A percentile compares a stretch with the other conserved stretches of the same genome.
These are phyloP conservation scores for Cydia pomonella DNA, from an alignment of 1,140 invertebrate genomes.

Conservation along the genomic window DNA sequence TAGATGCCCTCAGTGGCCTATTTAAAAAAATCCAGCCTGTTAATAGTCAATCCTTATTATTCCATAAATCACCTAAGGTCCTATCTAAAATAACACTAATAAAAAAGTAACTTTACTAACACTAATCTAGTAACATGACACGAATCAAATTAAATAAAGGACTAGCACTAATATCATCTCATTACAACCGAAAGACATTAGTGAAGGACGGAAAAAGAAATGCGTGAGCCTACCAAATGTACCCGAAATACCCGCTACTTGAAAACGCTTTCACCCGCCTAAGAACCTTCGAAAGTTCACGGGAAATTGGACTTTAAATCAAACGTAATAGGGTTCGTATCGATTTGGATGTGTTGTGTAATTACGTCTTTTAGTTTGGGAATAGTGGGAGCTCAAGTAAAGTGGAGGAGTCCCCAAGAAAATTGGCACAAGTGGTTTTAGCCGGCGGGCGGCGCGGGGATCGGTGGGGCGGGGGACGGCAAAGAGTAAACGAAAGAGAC, in stretches of 20 bases:
- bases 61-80: too few relatives aligned
- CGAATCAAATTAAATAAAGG: slow-evolving; percentile 61
- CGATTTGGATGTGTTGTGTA: slow-evolving; percentile 39
- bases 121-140: slow-evolving; percentile 43
- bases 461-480: slow-evolving; percentile 44
- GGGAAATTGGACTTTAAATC: slow-evolving; percentile 46
- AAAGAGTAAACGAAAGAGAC: slow-evolving; percentile 33
- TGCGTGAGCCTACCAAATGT: slow-evolving; percentile 63
- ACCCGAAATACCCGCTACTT: slow-evolving; percentile 50
- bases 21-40: too few relatives aligned
- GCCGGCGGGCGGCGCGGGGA: slow-evolving; percentile 56
- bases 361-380: slow-evolving; percentile 50
- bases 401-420: slow-evolving; percentile 76
- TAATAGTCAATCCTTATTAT: too few relatives aligned
- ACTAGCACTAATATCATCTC: slow-evolving; percentile 57
- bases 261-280: slow-evolving; percentile 36
- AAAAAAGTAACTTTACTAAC: slow-evolving; percentile 36
- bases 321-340: slow-evolving; percentile 40
- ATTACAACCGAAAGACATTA: slow-evolving; percentile 68
- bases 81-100: slow-evolving; percentile 35
- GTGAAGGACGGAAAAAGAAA: slow-evolving; percentile 63
- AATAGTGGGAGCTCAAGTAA: slow-evolving; percentile 67
- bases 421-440: slow-evolving; percentile 80
- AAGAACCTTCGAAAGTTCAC: not conserved
- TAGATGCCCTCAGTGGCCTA: too few relatives aligned